These are phyloP conservation scores for Gobiocypris rarus DNA, from an alignment of 2,113 vertebrate species.

Conservation along the genomic window DNA sequence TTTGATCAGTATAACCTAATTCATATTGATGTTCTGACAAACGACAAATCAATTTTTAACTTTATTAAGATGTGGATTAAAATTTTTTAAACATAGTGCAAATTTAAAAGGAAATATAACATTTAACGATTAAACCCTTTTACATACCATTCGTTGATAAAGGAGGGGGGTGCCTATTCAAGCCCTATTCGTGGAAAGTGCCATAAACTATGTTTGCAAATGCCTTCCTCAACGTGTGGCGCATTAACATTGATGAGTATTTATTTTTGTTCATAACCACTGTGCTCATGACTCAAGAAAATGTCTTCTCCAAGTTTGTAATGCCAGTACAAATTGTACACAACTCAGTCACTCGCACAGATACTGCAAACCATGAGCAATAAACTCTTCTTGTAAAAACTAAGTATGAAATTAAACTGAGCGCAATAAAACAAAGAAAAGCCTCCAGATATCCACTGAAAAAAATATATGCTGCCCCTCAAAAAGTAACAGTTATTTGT, in stretches of 20 bases:
- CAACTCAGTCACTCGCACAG: constrained; percentile 35
- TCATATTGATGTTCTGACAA: not conserved
- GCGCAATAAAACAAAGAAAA: constrained; percentile 24
- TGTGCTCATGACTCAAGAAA: constrained; percentile 51
- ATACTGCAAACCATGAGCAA: constrained; percentile 32
- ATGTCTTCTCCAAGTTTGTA: constrained; percentile 47
- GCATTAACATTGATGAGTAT: constrained; percentile 55
- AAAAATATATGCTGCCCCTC: not conserved
- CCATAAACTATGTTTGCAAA: constrained; percentile 1
- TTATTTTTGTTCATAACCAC: constrained; percentile 58
- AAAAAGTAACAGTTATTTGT: constrained; percentile 53
- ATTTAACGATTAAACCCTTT: not conserved
- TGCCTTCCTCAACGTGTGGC: constrained; percentile 5
- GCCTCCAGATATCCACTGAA: not conserved
- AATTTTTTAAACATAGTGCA: not conserved
- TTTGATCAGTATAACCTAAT: not conserved
- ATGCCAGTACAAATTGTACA: constrained; percentile 51
- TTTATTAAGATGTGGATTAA: not conserved
- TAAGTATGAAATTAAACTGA: not conserved
- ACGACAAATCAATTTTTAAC: not conserved
- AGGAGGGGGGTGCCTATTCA: not conserved
- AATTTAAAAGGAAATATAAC: not conserved
- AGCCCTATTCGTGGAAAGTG: not conserved
- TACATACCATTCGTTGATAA: not conserved
- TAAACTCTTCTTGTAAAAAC: constrained; percentile 28